A percentile compares a stretch with the other conserved stretches of the same genome.
These are phyloP conservation scores for Dasypus novemcinctus DNA, from an alignment of 2,113 vertebrate genomes.

Conservation along the genomic window DNA sequence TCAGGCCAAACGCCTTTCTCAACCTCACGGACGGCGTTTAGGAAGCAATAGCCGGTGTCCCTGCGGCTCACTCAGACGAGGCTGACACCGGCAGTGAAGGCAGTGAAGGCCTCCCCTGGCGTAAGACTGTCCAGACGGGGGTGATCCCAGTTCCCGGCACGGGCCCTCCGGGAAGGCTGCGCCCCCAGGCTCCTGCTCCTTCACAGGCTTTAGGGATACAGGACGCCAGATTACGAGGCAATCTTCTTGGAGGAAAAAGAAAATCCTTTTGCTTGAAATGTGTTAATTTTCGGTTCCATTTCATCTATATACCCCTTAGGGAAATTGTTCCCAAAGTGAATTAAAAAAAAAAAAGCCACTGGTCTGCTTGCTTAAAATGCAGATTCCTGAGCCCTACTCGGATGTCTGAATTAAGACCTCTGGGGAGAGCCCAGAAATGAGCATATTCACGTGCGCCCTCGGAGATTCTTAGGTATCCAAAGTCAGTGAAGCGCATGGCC, in stretches of 20 bases:
- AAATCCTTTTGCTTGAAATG: not conserved
- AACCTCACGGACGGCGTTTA: accelerated
- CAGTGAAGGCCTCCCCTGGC: accelerated
- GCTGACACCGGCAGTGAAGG: not conserved
- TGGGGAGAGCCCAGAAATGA: too few species aligned
- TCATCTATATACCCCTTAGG: not conserved
- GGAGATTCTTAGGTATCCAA: accelerated
- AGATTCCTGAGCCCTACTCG: not conserved
- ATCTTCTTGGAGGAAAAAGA: not conserved
- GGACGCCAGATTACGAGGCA: not conserved
- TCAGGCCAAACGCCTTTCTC: accelerated
- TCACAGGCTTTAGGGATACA: not conserved
- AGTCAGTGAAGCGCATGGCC: not conserved
- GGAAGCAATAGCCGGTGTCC: accelerated
- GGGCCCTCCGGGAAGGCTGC: not conserved
- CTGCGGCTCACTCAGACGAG: not conserved
- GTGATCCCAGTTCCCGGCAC: not conserved
- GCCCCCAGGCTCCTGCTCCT: too few species aligned
- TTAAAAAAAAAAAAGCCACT: not conserved
- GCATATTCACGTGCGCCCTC: accelerated
- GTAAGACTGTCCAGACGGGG: not conserved
- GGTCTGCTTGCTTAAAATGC: not conserved
- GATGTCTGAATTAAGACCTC: not conserved
- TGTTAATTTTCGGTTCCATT: not conserved
- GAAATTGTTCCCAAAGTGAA: not conserved